Conservation (phyloP, 1,140 invertebrate species). For the Popillia japonica region DNA sequence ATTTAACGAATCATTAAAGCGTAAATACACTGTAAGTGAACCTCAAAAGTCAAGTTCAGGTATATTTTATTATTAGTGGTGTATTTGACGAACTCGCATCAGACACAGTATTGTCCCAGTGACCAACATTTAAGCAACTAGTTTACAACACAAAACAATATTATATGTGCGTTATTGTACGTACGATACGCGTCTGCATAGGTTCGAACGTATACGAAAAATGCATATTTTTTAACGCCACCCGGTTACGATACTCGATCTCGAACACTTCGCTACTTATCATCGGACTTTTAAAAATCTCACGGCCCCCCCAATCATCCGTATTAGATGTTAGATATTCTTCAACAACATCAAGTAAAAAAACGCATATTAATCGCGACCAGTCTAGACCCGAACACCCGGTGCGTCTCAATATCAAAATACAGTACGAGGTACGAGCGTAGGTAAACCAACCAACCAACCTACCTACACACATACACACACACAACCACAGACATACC, state of each 20-base stretch:
- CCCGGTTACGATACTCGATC: no score
- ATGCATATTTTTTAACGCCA: conserved; percentile 18
- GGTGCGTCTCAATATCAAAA: no score
- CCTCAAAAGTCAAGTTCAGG: conserved; percentile 37
- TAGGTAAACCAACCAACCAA: no score
- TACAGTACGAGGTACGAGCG: no score
- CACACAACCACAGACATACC: no score
- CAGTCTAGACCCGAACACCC: not conserved
- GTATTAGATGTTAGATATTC: no score
- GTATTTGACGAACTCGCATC: conserved; percentile 40
- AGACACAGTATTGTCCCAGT: conserved; percentile 45
- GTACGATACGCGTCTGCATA: conserved; percentile 15
- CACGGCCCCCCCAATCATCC: not conserved
- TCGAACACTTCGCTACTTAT: not conserved
- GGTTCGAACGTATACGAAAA: not conserved
- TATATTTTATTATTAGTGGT: conserved; percentile 41
- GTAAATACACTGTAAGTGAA: conserved; percentile 44
- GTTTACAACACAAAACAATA: conserved; percentile 36
- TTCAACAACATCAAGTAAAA: no score
- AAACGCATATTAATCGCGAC: not conserved
- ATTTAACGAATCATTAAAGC: conserved; percentile 55
- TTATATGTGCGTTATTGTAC: conserved; percentile 9
- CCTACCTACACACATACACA: no score
- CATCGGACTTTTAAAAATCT: not conserved
- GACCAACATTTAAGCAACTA: conserved; percentile 49